A percentile compares a stretch with the other conserved stretches of the same genome.
These are phyloP conservation scores for Apolygus lucorum DNA, from an alignment of 1,140 invertebrate genomes.

Conservation along the genomic window DNA sequence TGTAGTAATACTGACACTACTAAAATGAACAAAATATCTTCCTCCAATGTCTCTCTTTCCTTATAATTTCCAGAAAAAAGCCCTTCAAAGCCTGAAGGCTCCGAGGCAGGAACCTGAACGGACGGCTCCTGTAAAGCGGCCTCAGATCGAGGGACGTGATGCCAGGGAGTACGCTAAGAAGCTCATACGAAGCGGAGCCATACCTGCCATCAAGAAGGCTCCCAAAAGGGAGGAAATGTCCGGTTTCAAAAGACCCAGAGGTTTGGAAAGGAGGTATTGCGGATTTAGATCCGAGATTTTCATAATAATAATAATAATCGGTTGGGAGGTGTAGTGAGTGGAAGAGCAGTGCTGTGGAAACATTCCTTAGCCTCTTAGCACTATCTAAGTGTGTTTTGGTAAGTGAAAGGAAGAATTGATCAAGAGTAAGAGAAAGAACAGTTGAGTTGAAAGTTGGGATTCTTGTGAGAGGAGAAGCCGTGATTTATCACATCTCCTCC, in stretches of 20 bases:
- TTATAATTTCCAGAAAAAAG: conserved; percentile 63
- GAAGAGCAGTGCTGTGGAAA: too few relatives aligned
- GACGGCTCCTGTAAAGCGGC: conserved; percentile 43
- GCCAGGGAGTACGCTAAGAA: conserved; percentile 91
- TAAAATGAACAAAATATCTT: too few relatives aligned
- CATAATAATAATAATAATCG: too few relatives aligned
- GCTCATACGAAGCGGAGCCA: conserved; percentile 86
- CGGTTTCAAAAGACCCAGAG: conserved; percentile 46
- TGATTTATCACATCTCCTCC: too few relatives aligned
- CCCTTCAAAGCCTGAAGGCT: conserved; percentile 75
- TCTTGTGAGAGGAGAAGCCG: too few relatives aligned
- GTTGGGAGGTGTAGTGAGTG: too few relatives aligned
- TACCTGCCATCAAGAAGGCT: conserved; percentile 70
- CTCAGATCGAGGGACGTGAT: conserved; percentile 78
- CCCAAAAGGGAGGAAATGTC: conserved; percentile 69
- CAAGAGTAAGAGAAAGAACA: too few relatives aligned
- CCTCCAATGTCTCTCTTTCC: not conserved
- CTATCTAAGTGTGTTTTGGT: too few relatives aligned
- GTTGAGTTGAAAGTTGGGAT: too few relatives aligned
- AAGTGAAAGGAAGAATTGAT: too few relatives aligned
- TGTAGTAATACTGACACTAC: not conserved
- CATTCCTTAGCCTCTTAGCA: too few relatives aligned
- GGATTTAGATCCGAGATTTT: too few relatives aligned
- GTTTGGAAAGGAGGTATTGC: conserved; percentile 51
- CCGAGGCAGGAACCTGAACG: conserved; percentile 83